Percentiles rank a stretch among this genome's conserved stretches.
These are phyloP conservation scores for Pocillopora meandrina DNA, from an alignment of 92 coral and sea anemone genomes.

Conservation along the genomic window DNA sequence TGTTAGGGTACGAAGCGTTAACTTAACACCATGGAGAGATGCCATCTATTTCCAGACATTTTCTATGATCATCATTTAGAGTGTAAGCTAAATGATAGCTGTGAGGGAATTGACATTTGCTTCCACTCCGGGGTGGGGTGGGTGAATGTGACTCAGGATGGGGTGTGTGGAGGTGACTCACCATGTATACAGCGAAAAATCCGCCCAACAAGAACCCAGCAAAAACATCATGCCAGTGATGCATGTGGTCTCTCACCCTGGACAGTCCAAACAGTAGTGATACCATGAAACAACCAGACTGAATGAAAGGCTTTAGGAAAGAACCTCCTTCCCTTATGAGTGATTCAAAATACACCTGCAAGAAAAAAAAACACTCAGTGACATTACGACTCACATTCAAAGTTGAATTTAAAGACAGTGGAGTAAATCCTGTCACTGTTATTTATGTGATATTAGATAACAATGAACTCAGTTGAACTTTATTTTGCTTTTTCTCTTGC, in stretches of 20 bases:
- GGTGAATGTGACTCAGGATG: background rate
- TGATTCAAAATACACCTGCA: constrained; percentile 72
- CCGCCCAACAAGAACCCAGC: constrained; percentile 80
- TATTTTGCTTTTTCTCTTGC: no score
- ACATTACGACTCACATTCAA: background rate
- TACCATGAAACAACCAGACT: constrained; percentile 58
- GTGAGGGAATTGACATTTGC: no score
- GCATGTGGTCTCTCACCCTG: constrained; percentile 77
- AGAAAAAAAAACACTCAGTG: background rate
- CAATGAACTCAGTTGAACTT: no score
- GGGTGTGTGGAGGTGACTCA: constrained; percentile 14
- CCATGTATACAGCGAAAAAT: constrained; percentile 70
- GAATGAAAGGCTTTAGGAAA: constrained; percentile 76
- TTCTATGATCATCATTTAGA: no score
- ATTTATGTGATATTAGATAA: no score
- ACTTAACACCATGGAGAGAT: no score
- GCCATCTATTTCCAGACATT: no score
- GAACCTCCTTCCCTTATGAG: constrained; percentile 30
- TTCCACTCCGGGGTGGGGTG: background rate
- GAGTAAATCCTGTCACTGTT: background rate
- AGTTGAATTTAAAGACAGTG: background rate
- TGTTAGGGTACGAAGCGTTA: no score
- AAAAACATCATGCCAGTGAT: constrained; percentile 86
- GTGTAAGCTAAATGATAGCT: no score
- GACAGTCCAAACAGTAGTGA: constrained; percentile 80